Evolutionary conservation across 2,797 vertebrate genomes (phyloP), one percentile per base, ranked within the genome.

Genomic region (Falco biarmicus): DNA sequence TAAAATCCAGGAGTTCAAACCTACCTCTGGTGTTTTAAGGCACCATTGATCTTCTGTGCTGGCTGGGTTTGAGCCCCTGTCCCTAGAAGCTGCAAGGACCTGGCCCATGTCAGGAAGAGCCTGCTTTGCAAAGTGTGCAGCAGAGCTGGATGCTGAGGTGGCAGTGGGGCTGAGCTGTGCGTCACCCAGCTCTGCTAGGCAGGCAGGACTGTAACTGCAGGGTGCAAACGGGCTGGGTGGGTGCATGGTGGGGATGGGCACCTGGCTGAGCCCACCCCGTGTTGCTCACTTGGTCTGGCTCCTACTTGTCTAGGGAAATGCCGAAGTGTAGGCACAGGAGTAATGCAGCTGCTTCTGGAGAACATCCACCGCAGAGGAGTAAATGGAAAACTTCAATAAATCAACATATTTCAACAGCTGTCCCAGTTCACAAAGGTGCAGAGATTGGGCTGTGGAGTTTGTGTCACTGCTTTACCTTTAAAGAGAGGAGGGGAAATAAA

Each of bases 181-280:
- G 1, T 68, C 43, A 45, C 54, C 60, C 22, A 10, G 71, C 88
- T 61, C 59, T n/a, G 53, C 65, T 19, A 7, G 60, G 32, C 54
- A 59, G 59, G 14, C 9, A 14, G 50, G 70, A 32, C 53, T 75
- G 50, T 45, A 66, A 29, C 37, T 8, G 34, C 1, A 2, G 61
- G n/a, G 10, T 34, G 26, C 34, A 21, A 28, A 6, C 0, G 2
- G 25, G 6, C 2, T 4, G 29, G 6, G 3, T 50, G 34, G 28
- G 22, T 29, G 48, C 13, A 4, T 19, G 59, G 34, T 56, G 65
- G 21, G 19, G 51, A 51, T 29, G 47, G 43, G 26, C 26, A 5
- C 19, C 26, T 31, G 1, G 0, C 54, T 66, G 45, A 39, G 26
- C 39, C 56, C n/a, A 7, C 20, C 45, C 32, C 8, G 10, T 31